phyloP scores from a whole-genome alignment of 2,113 vertebrate species.

The Tragelaphus scriptus region DNA sequence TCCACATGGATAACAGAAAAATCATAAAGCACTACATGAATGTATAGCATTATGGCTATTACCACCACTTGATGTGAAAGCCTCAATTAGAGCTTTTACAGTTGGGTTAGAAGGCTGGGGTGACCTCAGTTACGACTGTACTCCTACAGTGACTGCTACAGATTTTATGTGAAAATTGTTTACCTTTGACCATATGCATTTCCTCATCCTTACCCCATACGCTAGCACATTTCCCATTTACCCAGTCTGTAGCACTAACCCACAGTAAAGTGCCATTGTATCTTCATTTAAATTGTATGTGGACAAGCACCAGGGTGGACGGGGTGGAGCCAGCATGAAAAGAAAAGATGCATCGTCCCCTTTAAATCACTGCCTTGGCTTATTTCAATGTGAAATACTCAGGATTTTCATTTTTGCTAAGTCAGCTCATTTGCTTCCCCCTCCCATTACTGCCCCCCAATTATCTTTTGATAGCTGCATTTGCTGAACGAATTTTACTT shows the following conservation, averaged over 20 bases:
- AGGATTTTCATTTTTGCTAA: neutral
- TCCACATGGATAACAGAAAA: neutral
- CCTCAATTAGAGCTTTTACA: neutral
- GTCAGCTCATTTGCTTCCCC: neutral
- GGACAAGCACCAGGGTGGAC: accelerated
- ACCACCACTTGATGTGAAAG: neutral
- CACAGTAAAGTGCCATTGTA: neutral
- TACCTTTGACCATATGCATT: neutral
- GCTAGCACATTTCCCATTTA: neutral
- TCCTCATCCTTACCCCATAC: neutral
- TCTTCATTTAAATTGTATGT: neutral
- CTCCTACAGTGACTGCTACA: neutral
- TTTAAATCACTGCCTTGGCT: neutral
- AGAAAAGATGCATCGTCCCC: accelerated
- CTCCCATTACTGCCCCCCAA: accelerated
- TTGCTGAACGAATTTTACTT: conserved; percentile 25
- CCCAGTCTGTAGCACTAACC: neutral
- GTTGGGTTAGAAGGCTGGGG: neutral
- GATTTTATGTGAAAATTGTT: neutral
- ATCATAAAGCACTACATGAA: neutral
- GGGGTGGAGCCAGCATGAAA: accelerated
- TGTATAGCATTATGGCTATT: neutral
- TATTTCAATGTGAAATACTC: neutral
- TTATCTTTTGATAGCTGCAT: conserved; percentile 21
- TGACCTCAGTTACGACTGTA: no score